Conservation (phyloP, 2,888 invertebrate species). For the Dione vanillae region DNA sequence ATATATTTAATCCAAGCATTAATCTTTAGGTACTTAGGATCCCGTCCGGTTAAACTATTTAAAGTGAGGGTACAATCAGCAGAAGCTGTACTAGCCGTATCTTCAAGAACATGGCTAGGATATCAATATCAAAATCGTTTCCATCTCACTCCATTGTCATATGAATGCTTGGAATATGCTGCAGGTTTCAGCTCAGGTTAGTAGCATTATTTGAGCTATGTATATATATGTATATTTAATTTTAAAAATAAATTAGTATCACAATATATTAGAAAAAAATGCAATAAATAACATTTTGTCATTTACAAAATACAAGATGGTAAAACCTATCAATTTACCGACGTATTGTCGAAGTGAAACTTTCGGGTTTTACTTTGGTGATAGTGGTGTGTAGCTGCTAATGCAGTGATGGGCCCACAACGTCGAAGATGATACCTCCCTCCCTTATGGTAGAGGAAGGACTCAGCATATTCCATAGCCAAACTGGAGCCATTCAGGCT, state of each 20-base stretch:
- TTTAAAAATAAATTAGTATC: no score
- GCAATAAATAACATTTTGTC: not conserved
- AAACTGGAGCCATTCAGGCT: conserved; percentile 87
- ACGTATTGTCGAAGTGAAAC: conserved; percentile 68
- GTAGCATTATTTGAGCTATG: not conserved
- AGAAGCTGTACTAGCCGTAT: conserved; percentile 98
- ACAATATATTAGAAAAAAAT: no score
- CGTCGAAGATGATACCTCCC: conserved; percentile 85
- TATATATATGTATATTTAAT: no score
- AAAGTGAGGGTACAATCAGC: conserved; percentile 97
- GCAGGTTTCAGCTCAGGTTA: conserved; percentile 94
- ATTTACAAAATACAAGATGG: no score
- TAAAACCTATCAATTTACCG: no score
- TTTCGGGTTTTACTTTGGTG: conserved; percentile 60
- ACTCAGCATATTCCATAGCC: conserved; percentile 90
- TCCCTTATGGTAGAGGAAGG: conserved; percentile 82
- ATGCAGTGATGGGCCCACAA: conserved; percentile 84
- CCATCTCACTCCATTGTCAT: conserved; percentile 97
- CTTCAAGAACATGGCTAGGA: conserved; percentile 98
- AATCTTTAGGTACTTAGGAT: conserved; percentile 90
- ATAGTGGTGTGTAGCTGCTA: conserved; percentile 81
- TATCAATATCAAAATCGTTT: conserved; percentile 99
- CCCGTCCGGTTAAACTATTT: conserved; percentile 97
- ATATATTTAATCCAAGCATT: not conserved
- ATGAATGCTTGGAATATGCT: conserved; percentile 98